phyloP scores from a whole-genome alignment of 2,113 vertebrate genomes.

The Scomber scombrus region DNA sequence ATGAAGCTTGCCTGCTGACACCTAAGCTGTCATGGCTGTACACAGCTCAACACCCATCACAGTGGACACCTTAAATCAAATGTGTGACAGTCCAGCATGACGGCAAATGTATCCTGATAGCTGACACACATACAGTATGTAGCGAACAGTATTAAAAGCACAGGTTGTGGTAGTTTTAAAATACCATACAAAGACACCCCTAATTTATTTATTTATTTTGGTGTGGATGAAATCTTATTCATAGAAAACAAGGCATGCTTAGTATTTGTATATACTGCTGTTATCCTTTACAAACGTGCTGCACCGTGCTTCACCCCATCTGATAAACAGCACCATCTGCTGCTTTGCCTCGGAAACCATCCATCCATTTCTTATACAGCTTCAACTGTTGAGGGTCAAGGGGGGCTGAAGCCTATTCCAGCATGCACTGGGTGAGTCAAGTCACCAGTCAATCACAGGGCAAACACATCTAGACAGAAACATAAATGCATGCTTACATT shows the following conservation, averaged over 20 bases:
- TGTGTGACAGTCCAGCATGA: conserved; percentile 2
- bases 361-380: background rate
- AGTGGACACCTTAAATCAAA: background rate
- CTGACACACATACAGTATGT: background rate
- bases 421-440: conserved; percentile 17
- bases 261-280: background rate
- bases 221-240: background rate
- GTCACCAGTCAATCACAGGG: background rate
- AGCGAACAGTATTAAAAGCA: background rate
- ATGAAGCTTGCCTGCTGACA: conserved; percentile 42
- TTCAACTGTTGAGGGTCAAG: background rate
- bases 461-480: background rate
- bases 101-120: background rate
- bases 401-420: background rate
- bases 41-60: conserved; percentile 28
- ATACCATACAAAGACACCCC: background rate
- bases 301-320: conserved; percentile 6
- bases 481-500: background rate
- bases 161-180: background rate
- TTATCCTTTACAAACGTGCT: background rate
- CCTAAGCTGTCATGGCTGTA: conserved; percentile 36
- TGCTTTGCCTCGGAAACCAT: conserved; percentile 45
- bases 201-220: background rate
- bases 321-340: conserved; percentile 81
- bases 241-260: conserved; percentile 5